A percentile compares a stretch with the other conserved stretches of the same genome.
Conservation (phyloP, 1,140 invertebrate species). For the Dendrolimus punctatus region DNA sequence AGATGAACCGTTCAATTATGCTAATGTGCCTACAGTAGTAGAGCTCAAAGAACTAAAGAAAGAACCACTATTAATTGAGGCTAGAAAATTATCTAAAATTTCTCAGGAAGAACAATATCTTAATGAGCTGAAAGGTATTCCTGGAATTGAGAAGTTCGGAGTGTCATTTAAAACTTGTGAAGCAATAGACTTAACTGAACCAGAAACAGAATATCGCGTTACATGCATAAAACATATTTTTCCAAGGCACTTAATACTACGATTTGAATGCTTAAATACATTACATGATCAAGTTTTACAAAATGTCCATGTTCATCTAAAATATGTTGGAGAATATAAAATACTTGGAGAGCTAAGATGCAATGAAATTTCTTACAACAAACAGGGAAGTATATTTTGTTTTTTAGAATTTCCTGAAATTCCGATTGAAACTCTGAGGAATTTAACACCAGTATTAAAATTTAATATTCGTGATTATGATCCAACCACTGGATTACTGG, state of each 20-base stretch:
- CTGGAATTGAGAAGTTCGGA: constrained; percentile 79
- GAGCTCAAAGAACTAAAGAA: constrained; percentile 61
- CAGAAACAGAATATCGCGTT: constrained; percentile 98
- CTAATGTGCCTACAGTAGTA: constrained; percentile 82
- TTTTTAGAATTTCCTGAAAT: constrained; percentile 88
- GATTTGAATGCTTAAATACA: constrained; percentile 97
- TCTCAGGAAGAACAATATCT: constrained; percentile 89
- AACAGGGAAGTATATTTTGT: constrained; percentile 88
- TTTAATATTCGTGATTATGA: constrained; percentile 97
- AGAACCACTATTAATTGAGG: constrained; percentile 68
- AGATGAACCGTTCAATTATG: constrained; percentile 88
- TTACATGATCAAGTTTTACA: constrained; percentile 95
- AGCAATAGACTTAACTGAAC: constrained; percentile 94
- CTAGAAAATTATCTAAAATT: constrained; percentile 65
- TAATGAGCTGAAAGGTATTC: constrained; percentile 84
- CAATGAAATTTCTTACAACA: constrained; percentile 86
- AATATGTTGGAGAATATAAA: constrained; percentile 81
- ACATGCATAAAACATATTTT: constrained; percentile 96
- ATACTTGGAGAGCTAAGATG: constrained; percentile 84
- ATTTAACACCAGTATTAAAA: constrained; percentile 91
- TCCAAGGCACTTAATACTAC: constrained; percentile 87
- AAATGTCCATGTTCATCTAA: constrained; percentile 89
- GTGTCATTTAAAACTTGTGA: constrained; percentile 91
- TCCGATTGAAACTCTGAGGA: constrained; percentile 78
- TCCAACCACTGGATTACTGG: constrained; percentile 89